Base-by-base conservation (phyloP, 1,140 invertebrate species). In the Solen grandis region DNA sequence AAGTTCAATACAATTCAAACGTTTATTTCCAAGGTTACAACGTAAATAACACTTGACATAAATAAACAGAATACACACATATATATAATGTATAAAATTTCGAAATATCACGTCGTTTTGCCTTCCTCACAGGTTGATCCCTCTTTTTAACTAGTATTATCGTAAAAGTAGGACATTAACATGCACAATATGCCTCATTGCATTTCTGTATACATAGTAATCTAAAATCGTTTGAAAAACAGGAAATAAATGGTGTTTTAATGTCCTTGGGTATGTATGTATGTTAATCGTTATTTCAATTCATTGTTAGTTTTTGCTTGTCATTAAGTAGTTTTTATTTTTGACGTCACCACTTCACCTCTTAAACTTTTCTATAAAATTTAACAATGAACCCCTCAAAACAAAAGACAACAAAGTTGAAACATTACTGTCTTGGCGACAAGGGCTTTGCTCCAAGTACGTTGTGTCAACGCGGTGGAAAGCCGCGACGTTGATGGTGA, bases 401-500 rank as follows among this genome's bases (percentile, higher is more conserved):
- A 2, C 5, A 27, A 5, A 14, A 31, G 2, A 50, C 2, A 29
- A 54, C 4, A n/a, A 3, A 35, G 8, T 4, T 46, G 2, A 5
- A 3, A 62, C 57, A 31, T 54, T 57, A 59, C 50, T 31, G 54
- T 62, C 10, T 77, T 29, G 27, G 27, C 46, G 35, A 46, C 74
- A 77, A 25, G 74, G 74, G 16, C 27, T 35, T 29, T 77, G 59
- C n/a, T 77, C 59, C n/a, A 66, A 77, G n/a, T 1, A 52, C 1
- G 74, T 41, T 22, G 57, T 29, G n/a, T 77, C 74, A 16, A 57
- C 74, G 19, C 46, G 46, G 22, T 77, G 74, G 33, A 77, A 77
- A 29, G 46, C 59, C n/a, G 19, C 60, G 2, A 36, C 33, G 60
- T 77, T 77, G 10, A 77, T 5, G 5, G 38, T 29, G 13, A 54